Base-by-base conservation (phyloP, 2,113 vertebrate genomes). In the Tringa solitaria region DNA sequence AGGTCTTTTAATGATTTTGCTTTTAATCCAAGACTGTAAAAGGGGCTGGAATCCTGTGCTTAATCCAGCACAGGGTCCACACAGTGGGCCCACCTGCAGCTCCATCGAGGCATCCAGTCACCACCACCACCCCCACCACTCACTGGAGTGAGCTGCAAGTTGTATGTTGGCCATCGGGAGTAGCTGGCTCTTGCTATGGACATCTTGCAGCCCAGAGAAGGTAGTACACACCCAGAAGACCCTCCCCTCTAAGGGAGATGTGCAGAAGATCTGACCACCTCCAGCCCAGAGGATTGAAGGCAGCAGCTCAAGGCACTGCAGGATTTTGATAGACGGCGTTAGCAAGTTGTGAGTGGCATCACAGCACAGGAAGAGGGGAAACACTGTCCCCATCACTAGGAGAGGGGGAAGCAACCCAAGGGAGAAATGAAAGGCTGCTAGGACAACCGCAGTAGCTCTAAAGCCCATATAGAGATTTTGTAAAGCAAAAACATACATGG, bases 241-340 rank as follows among this genome's bases (percentile, higher is more conserved):
- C 28, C 60, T 75, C 45, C 32, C 45, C 1, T 0, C 23, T 9
- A 39, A 63, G 26, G 41, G 12, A 56, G 20, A 28, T 0, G 6
- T 26, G 39, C 14, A 15, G 56, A 56, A 70, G 30, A 27, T 72
- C 65, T 23, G 19, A 51, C 35, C n/a, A 43, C 6, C 63, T 50
- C 65, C 75, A 60, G 27, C 45, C 20, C 53, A 32, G 46, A 53
- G 57, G 1, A 0, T 21, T 2, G 2, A 59, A 51, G 74, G 43
- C 22, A n/a, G 28, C 7, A 15, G 13, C 45, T 59, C 32, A 20
- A 16, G 67, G 67, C 65, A 45, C 33, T 21, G 51, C 45, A 45
- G 59, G 50, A 43, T 45, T 59, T 65, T 20, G 27, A 23, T 1
- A 53, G 89, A 17, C 0, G 2, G 32, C 1, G 0, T 73, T 17